A percentile compares a stretch with the other conserved stretches of the same genome.
These are phyloP conservation scores for Coregonus ussuriensis DNA, from an alignment of 2,797 vertebrate genomes.

Conservation along the genomic window DNA sequence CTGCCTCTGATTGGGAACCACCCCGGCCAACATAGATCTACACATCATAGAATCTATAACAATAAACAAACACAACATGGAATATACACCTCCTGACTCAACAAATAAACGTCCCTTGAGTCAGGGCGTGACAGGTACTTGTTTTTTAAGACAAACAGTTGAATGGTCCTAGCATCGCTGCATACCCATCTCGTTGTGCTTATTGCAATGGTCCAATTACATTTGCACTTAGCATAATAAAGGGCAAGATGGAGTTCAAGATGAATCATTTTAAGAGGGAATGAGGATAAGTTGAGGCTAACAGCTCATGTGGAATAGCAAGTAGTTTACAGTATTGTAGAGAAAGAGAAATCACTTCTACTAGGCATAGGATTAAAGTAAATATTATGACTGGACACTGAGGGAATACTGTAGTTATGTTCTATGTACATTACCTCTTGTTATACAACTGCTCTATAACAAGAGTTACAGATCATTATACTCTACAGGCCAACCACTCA, in stretches of 20 bases:
- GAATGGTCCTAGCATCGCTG: too few relatives aligned
- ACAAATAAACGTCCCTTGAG: too few relatives aligned
- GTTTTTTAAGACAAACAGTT: too few relatives aligned
- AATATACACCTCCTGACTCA: too few relatives aligned
- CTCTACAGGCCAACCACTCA: neutral
- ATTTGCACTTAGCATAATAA: conserved; percentile 32
- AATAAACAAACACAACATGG: too few relatives aligned
- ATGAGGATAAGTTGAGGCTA: neutral
- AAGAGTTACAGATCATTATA: neutral
- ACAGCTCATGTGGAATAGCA: neutral
- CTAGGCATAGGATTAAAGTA: too few relatives aligned
- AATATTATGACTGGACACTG: too few relatives aligned
- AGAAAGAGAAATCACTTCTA: neutral
- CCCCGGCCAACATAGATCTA: too few relatives aligned
- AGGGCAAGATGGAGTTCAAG: conserved; percentile 17
- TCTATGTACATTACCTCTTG: neutral
- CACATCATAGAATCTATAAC: too few relatives aligned
- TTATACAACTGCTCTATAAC: too few relatives aligned
- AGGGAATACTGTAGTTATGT: neutral
- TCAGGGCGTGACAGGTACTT: conserved; percentile 31
- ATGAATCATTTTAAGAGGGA: conserved; percentile 35
- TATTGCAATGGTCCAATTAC: conserved; percentile 63
- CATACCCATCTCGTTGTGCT: conserved; percentile 27
- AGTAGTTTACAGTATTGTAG: neutral
- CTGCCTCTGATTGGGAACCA: too few relatives aligned